phyloP scores from a whole-genome alignment of 2,888 invertebrate genomes.

The Cybosia mesomella region DNA sequence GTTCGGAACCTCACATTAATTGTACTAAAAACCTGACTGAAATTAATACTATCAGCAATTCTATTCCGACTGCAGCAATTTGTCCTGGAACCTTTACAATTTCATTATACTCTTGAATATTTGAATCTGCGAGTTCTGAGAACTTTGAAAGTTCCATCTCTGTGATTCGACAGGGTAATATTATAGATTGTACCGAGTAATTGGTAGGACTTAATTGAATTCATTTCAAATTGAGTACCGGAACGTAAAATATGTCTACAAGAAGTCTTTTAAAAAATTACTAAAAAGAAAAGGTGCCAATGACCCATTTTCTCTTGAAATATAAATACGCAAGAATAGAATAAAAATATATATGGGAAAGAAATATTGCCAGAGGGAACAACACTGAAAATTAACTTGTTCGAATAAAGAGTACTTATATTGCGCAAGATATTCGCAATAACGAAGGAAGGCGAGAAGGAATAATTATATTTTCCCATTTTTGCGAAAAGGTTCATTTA shows the following conservation, averaged over 20 bases:
- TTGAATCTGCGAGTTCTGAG: conserved; percentile 58
- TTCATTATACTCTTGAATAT: conserved; percentile 69
- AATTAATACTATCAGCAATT: conserved; percentile 71
- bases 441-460: conserved; percentile 42
- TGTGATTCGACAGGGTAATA: conserved; percentile 61
- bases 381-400: conserved; percentile 56
- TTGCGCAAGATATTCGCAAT: conserved; percentile 50
- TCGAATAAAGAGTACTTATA: conserved; percentile 53
- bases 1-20: conserved; percentile 63
- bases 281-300: not conserved
- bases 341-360: conserved; percentile 18
- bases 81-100: conserved; percentile 70
- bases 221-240: conserved; percentile 54
- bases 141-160: conserved; percentile 58
- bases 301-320: conserved; percentile 5
- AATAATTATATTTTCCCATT: conserved; percentile 59
- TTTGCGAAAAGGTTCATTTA: conserved; percentile 54
- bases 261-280: conserved; percentile 20
- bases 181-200: conserved; percentile 63
- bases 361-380: conserved; percentile 33
- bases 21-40: conserved; percentile 65
- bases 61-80: conserved; percentile 63
- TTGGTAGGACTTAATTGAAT: conserved; percentile 67
- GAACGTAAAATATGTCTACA: conserved; percentile 31
- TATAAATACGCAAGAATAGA: conserved; percentile 2